Evolutionary conservation across 2,797 vertebrate genomes (phyloP).

Genomic region (Mormyrops attenuatus): DNA sequence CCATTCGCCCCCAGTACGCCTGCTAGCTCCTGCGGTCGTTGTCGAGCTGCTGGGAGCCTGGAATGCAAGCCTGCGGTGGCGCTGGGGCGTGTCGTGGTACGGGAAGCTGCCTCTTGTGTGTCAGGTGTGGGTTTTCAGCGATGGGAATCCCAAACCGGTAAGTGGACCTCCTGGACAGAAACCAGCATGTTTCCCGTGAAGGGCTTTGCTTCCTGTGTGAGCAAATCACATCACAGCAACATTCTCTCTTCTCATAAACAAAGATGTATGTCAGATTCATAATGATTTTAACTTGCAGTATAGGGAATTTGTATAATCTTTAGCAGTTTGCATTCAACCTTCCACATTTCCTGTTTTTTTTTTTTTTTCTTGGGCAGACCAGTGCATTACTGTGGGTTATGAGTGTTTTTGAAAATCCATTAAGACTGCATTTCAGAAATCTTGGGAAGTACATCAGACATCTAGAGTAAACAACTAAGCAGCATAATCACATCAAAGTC

Average conservation of each 20-base stretch:
- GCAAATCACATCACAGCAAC: not conserved
- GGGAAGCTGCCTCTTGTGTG: constrained; percentile 52
- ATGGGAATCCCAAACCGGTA: constrained; percentile 42
- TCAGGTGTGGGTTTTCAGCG: constrained; percentile 47
- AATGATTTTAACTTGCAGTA: not conserved
- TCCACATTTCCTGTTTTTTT: not conserved
- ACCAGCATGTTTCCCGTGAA: not conserved
- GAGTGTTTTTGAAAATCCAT: constrained; percentile 1
- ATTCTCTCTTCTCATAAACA: not conserved
- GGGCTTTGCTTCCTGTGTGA: not conserved
- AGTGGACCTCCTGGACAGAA: constrained; percentile 23
- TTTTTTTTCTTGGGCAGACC: not conserved
- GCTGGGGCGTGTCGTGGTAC: constrained; percentile 49
- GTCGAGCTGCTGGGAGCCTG: constrained; percentile 30
- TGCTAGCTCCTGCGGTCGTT: constrained; percentile 46
- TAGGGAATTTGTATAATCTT: not conserved
- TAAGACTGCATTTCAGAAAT: not conserved
- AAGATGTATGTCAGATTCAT: not conserved
- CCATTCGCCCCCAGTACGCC: constrained; percentile 45
- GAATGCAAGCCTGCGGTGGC: constrained; percentile 56
- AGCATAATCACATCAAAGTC: not conserved
- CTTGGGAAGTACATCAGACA: not conserved
- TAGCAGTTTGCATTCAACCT: not conserved
- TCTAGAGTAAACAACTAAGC: not conserved
- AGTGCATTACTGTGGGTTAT: not conserved